Conservation (phyloP, 2,113 vertebrate genomes). For the Isurus oxyrinchus region DNA sequence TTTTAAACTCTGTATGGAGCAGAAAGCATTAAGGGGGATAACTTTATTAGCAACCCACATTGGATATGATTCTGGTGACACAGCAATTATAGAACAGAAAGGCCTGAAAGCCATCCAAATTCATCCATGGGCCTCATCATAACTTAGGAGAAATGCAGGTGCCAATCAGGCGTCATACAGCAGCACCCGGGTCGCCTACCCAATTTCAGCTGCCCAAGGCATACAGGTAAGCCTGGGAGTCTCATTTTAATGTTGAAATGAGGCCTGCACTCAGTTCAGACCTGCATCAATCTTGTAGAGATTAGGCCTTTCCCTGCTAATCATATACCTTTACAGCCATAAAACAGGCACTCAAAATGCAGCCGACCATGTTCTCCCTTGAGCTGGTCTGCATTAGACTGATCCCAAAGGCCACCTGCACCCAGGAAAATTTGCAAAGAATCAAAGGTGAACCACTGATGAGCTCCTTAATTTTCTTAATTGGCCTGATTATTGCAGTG, state of each 20-base stretch:
- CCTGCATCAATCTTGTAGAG: not conserved
- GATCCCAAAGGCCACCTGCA: too few relatives aligned
- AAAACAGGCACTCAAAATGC: not conserved
- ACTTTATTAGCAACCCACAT: not conserved
- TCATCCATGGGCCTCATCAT: not conserved
- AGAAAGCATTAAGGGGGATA: not conserved
- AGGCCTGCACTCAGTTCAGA: not conserved
- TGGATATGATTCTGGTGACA: not conserved
- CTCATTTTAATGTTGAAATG: not conserved
- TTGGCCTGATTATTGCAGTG: too few relatives aligned
- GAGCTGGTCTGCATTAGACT: too few relatives aligned
- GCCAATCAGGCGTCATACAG: not conserved
- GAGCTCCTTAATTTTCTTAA: too few relatives aligned
- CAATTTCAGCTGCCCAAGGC: not conserved
- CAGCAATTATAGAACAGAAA: not conserved
- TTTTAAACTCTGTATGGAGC: not conserved
- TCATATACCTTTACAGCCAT: not conserved
- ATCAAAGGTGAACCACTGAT: too few relatives aligned
- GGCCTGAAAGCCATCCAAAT: not conserved
- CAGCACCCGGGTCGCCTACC: not conserved
- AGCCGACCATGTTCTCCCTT: too few relatives aligned
- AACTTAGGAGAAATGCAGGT: not conserved
- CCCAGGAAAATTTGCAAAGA: too few relatives aligned
- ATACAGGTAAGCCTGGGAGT: not conserved
- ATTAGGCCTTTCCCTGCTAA: not conserved